Evolutionary conservation across 2,888 invertebrate species (phyloP).

Genomic region (Vanessa cardui): DNA sequence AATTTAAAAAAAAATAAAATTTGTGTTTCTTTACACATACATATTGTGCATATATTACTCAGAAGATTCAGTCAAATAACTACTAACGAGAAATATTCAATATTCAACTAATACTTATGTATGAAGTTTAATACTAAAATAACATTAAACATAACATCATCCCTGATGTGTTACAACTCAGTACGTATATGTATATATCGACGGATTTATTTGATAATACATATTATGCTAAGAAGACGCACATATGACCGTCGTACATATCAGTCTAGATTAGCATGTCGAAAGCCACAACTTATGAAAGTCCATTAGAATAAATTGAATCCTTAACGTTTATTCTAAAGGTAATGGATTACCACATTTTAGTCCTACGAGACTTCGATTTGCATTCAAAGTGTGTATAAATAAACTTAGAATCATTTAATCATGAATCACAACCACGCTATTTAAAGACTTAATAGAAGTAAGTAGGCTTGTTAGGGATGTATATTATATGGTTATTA

Average conservation of each 20-base stretch:
- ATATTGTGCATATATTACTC: too few species aligned
- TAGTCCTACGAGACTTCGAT: slow-evolving; percentile 30
- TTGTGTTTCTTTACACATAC: too few species aligned
- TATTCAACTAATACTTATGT: too few species aligned
- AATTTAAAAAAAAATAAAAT: too few species aligned
- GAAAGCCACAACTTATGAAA: slow-evolving; percentile 37
- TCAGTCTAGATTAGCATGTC: slow-evolving; percentile 37
- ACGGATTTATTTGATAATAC: too few species aligned
- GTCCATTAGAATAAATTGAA: slow-evolving; percentile 38
- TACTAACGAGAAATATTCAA: too few species aligned
- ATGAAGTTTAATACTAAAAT: too few species aligned
- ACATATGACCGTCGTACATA: slow-evolving; percentile 22
- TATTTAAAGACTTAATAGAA: background rate
- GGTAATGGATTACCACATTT: slow-evolving; percentile 39
- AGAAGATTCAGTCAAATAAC: too few species aligned
- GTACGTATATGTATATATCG: too few species aligned
- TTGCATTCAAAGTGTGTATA: slow-evolving; percentile 33
- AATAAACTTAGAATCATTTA: slow-evolving; percentile 12
- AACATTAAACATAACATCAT: too few species aligned
- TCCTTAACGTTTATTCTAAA: slow-evolving; percentile 37
- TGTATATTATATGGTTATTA: background rate
- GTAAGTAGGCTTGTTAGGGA: background rate
- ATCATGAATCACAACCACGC: slow-evolving; percentile 15
- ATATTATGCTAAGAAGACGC: slow-evolving; percentile 6
- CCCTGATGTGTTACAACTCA: too few species aligned